These are phyloP conservation scores for Ptilorrhoa leucosticta DNA, from an alignment of 2,113 vertebrate genomes.

Conservation along the genomic window DNA sequence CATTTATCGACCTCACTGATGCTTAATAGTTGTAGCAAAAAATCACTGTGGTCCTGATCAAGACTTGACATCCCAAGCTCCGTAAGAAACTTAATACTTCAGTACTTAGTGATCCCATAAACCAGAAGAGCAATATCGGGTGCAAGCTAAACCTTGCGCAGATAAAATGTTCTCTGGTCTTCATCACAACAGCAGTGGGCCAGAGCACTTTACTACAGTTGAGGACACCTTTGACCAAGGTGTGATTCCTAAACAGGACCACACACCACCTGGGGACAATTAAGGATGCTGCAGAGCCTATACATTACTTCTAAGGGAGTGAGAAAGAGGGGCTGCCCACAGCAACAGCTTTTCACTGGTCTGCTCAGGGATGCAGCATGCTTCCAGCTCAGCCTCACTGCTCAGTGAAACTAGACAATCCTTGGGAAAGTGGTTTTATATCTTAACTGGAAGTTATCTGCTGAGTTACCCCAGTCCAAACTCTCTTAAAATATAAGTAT, in stretches of 20 bases:
- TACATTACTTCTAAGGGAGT: neutral
- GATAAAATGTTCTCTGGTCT: neutral
- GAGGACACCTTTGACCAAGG: neutral
- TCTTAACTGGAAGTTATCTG: neutral
- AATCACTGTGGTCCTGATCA: neutral
- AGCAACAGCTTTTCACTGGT: neutral
- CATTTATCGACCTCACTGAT: neutral
- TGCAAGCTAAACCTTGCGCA: neutral
- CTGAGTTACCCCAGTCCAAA: neutral
- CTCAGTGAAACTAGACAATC: neutral
- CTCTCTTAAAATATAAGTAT: neutral
- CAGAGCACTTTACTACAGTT: neutral
- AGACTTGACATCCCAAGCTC: neutral
- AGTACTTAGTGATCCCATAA: neutral
- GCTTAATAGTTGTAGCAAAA: neutral
- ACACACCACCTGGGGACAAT: neutral
- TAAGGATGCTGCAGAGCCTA: neutral
- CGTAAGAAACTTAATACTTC: neutral
- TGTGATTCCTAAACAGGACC: neutral
- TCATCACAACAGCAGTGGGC: neutral
- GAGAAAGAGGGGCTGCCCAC: neutral
- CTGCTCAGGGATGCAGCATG: neutral
- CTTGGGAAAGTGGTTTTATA: neutral
- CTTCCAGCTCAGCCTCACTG: neutral
- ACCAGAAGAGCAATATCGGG: neutral